Conservation (phyloP, 2,113 vertebrate species). For the Trichomycterus rosablanca region DNA sequence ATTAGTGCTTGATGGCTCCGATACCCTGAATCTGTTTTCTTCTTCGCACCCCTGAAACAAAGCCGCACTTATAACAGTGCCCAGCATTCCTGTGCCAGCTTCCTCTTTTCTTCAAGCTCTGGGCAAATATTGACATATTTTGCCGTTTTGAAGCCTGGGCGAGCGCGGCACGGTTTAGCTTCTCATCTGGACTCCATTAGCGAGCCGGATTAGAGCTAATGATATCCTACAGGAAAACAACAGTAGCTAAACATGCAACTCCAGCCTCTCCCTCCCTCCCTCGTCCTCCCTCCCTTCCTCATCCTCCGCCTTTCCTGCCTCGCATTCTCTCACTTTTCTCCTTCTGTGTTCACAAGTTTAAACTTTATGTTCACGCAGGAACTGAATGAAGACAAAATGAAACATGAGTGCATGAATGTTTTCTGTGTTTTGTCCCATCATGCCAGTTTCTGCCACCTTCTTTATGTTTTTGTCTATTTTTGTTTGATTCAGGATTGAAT, state of each 20-base stretch:
- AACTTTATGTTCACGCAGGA: background rate
- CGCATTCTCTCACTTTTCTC: background rate
- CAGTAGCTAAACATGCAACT: slow-evolving; percentile 63
- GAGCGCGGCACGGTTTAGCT: slow-evolving; percentile 37
- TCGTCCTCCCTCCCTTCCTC: slow-evolving; percentile 23
- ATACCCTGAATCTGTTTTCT: too few relatives aligned
- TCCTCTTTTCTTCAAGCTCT: slow-evolving; percentile 15
- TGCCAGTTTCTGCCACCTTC: background rate
- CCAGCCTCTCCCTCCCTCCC: slow-evolving; percentile 34
- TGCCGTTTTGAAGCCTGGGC: slow-evolving; percentile 39
- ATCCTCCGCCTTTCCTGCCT: background rate
- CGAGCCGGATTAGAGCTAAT: slow-evolving; percentile 61
- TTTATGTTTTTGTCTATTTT: background rate
- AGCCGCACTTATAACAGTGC: background rate
- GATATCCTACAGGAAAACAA: slow-evolving; percentile 65
- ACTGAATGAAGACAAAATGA: background rate
- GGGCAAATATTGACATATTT: slow-evolving; percentile 45
- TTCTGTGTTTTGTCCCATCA: background rate
- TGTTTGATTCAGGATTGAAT: too few relatives aligned
- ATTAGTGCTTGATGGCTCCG: too few relatives aligned
- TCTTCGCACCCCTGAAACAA: background rate
- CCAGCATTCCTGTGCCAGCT: slow-evolving; percentile 15
- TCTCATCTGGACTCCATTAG: slow-evolving; percentile 66
- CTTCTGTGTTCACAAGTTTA: background rate
- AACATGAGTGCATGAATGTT: background rate